Conservation (phyloP, 2,797 vertebrate genomes). For the Neosalanx taihuensis region DNA sequence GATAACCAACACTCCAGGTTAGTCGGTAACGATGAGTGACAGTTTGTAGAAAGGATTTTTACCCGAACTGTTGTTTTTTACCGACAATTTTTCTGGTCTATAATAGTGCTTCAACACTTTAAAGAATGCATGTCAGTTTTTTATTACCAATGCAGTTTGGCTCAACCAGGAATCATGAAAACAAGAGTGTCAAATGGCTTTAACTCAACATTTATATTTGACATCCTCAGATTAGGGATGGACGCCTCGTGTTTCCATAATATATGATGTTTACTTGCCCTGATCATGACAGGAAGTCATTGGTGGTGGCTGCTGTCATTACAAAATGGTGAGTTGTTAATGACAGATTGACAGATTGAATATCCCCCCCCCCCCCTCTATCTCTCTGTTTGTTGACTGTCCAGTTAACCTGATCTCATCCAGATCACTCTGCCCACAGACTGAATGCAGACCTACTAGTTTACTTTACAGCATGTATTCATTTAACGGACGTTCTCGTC, state of each 20-base stretch:
- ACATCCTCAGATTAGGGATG: not conserved
- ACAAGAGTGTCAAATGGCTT: not conserved
- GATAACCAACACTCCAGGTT: too few species aligned
- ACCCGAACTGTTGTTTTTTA: too few species aligned
- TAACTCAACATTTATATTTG: not conserved
- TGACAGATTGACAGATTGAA: not conserved
- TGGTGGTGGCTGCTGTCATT: not conserved
- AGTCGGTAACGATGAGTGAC: too few species aligned
- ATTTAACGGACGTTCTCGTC: too few species aligned
- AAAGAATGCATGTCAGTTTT: not conserved
- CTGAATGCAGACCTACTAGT: too few species aligned
- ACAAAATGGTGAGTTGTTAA: not conserved
- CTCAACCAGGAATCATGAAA: not conserved
- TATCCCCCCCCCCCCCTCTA: too few species aligned
- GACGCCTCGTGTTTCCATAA: not conserved
- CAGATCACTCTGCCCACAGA: too few species aligned
- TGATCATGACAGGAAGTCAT: conserved; percentile 8
- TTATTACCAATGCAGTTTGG: not conserved
- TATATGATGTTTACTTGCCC: not conserved
- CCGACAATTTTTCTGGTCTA: too few species aligned
- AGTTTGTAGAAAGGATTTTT: too few species aligned
- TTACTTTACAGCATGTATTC: too few species aligned
- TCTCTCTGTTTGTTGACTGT: too few species aligned
- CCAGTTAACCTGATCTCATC: too few species aligned
- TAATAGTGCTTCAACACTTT: not conserved